Conservation (phyloP, 2,888 invertebrate genomes). For the Salticus scenicus region DNA sequence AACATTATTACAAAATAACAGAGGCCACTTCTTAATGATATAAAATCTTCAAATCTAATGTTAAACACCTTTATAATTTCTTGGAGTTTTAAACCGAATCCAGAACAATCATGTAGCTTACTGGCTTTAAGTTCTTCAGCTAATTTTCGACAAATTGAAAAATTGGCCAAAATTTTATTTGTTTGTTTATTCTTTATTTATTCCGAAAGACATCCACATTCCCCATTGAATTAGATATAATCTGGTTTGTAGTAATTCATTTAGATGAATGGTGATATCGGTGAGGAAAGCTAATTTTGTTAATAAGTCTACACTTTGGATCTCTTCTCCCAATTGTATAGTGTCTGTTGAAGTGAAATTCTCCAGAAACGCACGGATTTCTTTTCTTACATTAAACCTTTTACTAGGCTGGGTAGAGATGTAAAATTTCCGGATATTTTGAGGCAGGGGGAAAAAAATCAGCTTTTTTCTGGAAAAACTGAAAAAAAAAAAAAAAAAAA, state of each 20-base stretch:
- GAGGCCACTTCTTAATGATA: too few relatives aligned
- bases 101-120: too few relatives aligned
- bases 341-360: constrained; percentile 15
- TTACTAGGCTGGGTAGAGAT: too few relatives aligned
- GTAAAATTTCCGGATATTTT: too few relatives aligned
- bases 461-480: too few relatives aligned
- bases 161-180: not conserved
- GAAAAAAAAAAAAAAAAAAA: too few relatives aligned
- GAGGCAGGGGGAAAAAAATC: too few relatives aligned
- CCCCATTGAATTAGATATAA: not conserved
- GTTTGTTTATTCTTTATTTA: not conserved
- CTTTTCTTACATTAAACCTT: constrained; percentile 17
- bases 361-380: constrained; percentile 21
- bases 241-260: not conserved
- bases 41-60: too few relatives aligned
- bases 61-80: too few relatives aligned
- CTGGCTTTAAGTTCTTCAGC: too few relatives aligned
- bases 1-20: too few relatives aligned
- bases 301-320: not conserved
- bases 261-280: not conserved
- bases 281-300: not conserved
- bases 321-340: constrained; percentile 6
- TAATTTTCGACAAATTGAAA: not conserved
- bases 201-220: not conserved
- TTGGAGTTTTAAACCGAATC: too few relatives aligned